These are phyloP conservation scores for Rhagoletis zephyria DNA, from an alignment of 1,140 invertebrate species.

Conservation along the genomic window DNA sequence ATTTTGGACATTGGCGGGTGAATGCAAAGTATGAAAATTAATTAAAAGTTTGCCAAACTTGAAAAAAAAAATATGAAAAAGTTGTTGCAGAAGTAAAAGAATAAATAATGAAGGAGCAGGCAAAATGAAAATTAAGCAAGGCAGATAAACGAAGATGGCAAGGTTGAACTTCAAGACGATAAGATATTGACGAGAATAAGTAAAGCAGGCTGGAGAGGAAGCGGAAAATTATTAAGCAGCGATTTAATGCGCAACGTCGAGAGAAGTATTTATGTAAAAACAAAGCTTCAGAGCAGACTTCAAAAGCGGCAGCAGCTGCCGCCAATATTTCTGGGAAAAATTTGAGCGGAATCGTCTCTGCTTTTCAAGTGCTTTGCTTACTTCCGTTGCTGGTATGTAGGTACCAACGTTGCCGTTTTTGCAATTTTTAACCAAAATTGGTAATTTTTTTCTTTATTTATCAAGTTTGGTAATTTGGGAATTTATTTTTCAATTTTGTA, in stretches of 20 bases:
- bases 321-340: background rate
- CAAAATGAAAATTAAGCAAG: background rate
- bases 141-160: background rate
- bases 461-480: no score
- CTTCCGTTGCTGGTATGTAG: background rate
- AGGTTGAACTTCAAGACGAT: background rate
- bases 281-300: background rate
- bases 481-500: no score
- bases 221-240: no score
- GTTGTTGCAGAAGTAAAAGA: background rate
- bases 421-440: no score
- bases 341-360: background rate
- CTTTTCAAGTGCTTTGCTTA: background rate
- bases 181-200: background rate
- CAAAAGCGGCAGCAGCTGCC: background rate
- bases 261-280: no score
- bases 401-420: background rate
- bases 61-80: conserved; percentile 18
- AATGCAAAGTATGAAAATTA: conserved; percentile 52
- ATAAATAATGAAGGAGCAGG: conserved; percentile 10
- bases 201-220: background rate
- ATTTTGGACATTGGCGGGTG: conserved; percentile 18
- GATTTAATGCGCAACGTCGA: no score
- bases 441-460: no score
- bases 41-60: conserved; percentile 53